Base-by-base conservation (phyloP, 2,113 vertebrate genomes). In the Pontoporia blainvillei region DNA sequence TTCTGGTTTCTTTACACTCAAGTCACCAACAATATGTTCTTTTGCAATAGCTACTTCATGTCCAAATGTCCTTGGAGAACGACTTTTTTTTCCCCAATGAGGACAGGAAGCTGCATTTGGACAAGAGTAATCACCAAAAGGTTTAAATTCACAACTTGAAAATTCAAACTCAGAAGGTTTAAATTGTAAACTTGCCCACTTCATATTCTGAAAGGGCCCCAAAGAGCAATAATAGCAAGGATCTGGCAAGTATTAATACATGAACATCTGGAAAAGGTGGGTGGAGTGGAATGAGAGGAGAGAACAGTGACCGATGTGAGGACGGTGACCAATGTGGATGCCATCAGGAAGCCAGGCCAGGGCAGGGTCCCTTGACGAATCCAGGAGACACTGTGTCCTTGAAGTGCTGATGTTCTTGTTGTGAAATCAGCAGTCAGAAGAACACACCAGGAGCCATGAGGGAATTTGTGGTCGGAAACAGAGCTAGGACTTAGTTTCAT, bases 131-230 rank as follows among this genome's bases (percentile, higher is more conserved):
- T 85, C 79, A 81, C 69, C 34, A 27, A 90, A 94, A 84, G 69
- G 23, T 71, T 96, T 46, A 87, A 95, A 88, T 90, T 94, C 90
- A 94, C 62, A 91, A 91, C 34, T 93, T 88, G 57, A 94, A 96
- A 95, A 92, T 76, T 66, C 54, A 92, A 94, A 94, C 67, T 23
- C 87, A 73, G 88, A 57, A 76, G 46, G 46, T 92, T 96, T 82
- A 75, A 90, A 76, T 82, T 81, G 75, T 34, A 94, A 79, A 94
- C 59, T 54, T 94, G n/a, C 64, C 71, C 61, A 72, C 34, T 86
- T 59, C 11, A 95, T 91, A 57, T 44, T 89, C 79, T 69, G 36
- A 86, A 95, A 96, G 23, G 39, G 5, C 91, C 71, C 92, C 52
- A 62, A 94, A 90, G 75, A 96, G 81, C 52, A 95, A 67, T 87